A percentile compares a stretch with the other conserved stretches of the same genome.
These are phyloP conservation scores for Neosilurus mollespiculum DNA, from an alignment of 2,797 vertebrate species.

Conservation along the genomic window DNA sequence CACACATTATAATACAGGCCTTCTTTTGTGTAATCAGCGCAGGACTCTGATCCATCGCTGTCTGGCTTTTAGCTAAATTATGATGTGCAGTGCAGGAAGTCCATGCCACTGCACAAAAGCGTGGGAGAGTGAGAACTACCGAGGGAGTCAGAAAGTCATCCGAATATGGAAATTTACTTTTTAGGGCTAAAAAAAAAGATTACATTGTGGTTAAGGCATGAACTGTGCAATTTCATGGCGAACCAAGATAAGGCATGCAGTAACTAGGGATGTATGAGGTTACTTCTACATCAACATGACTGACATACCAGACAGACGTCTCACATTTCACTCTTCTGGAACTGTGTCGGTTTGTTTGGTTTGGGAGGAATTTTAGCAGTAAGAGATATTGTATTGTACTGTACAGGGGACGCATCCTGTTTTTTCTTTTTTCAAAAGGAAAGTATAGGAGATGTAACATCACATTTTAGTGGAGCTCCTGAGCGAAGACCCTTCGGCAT, in stretches of 20 bases:
- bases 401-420: background rate
- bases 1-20: slow-evolving; percentile 60
- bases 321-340: background rate
- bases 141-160: slow-evolving; percentile 58
- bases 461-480: background rate
- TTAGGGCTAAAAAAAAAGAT: background rate
- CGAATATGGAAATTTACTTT: slow-evolving; percentile 42
- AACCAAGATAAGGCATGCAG: background rate
- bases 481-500: too few relatives aligned
- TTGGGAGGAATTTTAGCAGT: background rate
- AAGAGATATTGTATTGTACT: background rate
- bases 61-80: slow-evolving; percentile 63
- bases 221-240: background rate
- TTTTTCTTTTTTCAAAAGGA: background rate
- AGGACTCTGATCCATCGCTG: slow-evolving; percentile 65
- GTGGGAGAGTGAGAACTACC: slow-evolving; percentile 37
- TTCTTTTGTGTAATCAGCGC: slow-evolving; percentile 64
- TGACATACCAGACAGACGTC: background rate
- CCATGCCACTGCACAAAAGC: slow-evolving; percentile 36
- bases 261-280: background rate
- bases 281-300: background rate
- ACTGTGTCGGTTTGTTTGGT: background rate
- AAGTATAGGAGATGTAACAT: background rate
- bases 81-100: slow-evolving; percentile 55
- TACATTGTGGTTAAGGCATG: background rate